Evolutionary conservation across 35 echinoderm and acorn worm genomes (phyloP), one percentile per base, ranked within the genome.

Genomic region (Nesometra sesokonis): DNA sequence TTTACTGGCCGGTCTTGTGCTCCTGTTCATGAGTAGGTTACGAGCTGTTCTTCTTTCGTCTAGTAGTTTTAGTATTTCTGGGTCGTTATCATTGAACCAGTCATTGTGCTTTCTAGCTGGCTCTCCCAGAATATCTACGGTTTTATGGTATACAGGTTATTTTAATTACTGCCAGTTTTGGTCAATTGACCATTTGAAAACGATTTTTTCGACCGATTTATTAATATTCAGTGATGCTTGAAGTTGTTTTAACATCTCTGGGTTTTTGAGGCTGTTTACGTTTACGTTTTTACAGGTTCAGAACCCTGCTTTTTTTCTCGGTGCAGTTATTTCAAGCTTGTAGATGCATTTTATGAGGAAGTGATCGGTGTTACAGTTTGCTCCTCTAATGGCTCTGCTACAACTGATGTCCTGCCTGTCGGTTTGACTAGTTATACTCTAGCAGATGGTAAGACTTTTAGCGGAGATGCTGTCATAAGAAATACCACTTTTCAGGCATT

Each of bases 381-480:
- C 84, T 83, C 88, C 88, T 0, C 92, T 0, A 40, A 93, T 77
- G 77, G 88, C 88, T 32, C 78, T 47, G 33, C 88, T 82, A 21
- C 32, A 80, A 34, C 85, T 77, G 19, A 93, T 38, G 34, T 93
- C 80, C 5, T 23, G 23, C 21, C 89, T 23, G 39, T 89, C 83
- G 17, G 19, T 32, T 52, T 78, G 86, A 21, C 84, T 77, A 19
- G 85, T 93, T 79, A 88, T 84, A 93, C 67, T 93, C 92, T 23
- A 93, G 92, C 33, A 93, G 85, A 78, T 90, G 78, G 36, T 40
- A 84, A 47, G 84, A 57, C 33, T 93, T 43, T 43, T 88, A 93
- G 79, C 88, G 85, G 33, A 84, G 88, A 78, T 89, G 91, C 21
- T 35, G 36, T 78, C 91, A 93, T 37, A 88, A 86, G 85, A 82